Base-by-base conservation (phyloP, 2,797 vertebrate species). In the Pseudocheirus occidentalis region DNA sequence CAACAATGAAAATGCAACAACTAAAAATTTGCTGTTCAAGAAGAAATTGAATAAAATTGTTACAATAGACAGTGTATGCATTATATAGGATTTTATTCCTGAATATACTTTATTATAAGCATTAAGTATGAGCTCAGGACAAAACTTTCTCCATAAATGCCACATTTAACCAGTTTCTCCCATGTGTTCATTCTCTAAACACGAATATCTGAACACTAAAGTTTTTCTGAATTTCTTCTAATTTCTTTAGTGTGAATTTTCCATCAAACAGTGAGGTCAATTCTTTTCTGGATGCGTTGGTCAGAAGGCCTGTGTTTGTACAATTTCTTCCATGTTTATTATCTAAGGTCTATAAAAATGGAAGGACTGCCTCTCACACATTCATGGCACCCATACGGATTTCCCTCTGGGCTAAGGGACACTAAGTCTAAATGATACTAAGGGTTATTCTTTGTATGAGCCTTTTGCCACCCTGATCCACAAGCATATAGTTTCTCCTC, bases 371-470 rank as follows among this genome's bases (percentile, higher is more conserved):
- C 21, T 81, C 40, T 81, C 40, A 46, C 9, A 24, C 40, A 81
- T 46, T 27, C 73, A 46, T 31, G 16, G 18, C n/a, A 66, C 34
- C 31, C 62, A 6, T 16, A 73, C 5, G 7, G 31, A 6, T 46
- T 55, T 93, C 46, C 94, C 95, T 55, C 92, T 59, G 59, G 34
- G 53, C 55, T 91, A 55, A 50, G 89, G 93, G 27, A 59, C 73
- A 58, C 27, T 92, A 56, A 56, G 55, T 95, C 40, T 87, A 55
- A 50, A 89, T 81, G 27, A 89, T 56, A 58, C 27, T 94, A 92
- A 95, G 73, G 2, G 62, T 66, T n/a, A 89, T 53, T 34, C 62
- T 93, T 12, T 95, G 91, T n/a, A 62, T 96, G 54, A 96, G 95
- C 9, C 73, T 40, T 89, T 91, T 95, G 13, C 94, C 94, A 89